Conservation (phyloP, 2,113 vertebrate species). For the Callorhinus ursinus region DNA sequence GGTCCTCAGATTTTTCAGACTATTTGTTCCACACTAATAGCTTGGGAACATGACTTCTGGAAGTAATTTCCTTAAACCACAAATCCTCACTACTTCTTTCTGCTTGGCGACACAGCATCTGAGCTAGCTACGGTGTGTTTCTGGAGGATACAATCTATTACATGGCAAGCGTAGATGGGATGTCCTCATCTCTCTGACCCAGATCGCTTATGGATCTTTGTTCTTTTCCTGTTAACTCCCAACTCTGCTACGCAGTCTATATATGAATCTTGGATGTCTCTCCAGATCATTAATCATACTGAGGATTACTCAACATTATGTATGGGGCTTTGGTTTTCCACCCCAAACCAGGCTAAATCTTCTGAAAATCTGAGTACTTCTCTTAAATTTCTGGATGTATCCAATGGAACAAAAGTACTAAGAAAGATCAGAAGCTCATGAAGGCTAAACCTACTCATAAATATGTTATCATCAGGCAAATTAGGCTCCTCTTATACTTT, state of each 20-base stretch:
- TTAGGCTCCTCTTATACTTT: background rate
- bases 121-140: background rate
- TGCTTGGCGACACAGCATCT: background rate
- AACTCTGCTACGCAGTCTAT: background rate
- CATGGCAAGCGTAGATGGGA: background rate
- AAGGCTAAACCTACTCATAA: background rate
- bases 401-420: background rate
- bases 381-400: background rate
- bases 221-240: background rate
- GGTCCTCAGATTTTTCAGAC: slow-evolving; percentile 19
- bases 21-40: slow-evolving; percentile 29
- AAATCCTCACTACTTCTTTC: slow-evolving; percentile 50
- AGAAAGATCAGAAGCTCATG: background rate
- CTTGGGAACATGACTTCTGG: slow-evolving; percentile 60
- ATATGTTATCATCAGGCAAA: background rate
- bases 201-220: background rate
- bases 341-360: background rate
- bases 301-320: background rate
- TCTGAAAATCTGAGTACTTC: background rate
- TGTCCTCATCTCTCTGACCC: background rate
- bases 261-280: background rate
- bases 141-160: slow-evolving; percentile 30
- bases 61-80: slow-evolving; percentile 61
- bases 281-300: background rate
- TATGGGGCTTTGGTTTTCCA: background rate